Evolutionary conservation across 2,113 vertebrate species (phyloP).

Genomic region (Felis chaus): DNA sequence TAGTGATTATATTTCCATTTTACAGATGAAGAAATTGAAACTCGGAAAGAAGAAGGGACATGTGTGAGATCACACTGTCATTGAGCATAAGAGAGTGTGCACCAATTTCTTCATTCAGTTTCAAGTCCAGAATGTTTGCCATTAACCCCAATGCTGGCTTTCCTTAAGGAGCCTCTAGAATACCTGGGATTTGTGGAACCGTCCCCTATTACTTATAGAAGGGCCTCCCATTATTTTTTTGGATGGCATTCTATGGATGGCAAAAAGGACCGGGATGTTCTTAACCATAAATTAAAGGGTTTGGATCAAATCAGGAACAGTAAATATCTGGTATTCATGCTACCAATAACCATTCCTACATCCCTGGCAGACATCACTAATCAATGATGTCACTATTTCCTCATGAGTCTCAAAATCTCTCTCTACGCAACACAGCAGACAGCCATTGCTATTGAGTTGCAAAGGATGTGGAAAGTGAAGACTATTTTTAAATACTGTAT

Average conservation of each 20-base stretch:
- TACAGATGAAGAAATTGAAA: slow-evolving; percentile 34
- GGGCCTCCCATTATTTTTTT: no score
- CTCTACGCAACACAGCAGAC: background rate
- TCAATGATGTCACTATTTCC: background rate
- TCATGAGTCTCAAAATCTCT: background rate
- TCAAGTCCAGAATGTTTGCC: background rate
- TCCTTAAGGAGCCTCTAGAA: background rate
- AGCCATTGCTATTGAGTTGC: background rate
- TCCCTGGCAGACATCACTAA: background rate
- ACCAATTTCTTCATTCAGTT: background rate
- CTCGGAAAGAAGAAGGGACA: background rate
- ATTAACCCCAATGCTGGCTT: background rate
- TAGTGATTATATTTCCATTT: background rate
- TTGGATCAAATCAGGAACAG: slow-evolving; percentile 2
- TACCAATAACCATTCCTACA: background rate
- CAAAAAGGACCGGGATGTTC: background rate
- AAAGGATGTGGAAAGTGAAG: background rate
- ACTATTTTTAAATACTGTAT: background rate
- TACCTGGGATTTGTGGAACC: background rate
- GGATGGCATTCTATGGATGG: background rate
- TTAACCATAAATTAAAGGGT: slow-evolving; percentile 14
- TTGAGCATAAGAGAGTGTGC: background rate
- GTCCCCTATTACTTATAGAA: background rate
- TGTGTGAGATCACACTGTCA: background rate
- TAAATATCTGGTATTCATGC: background rate